A percentile compares a stretch with the other conserved stretches of the same genome.
Conservation (phyloP, 2,888 invertebrate genomes). For the Cataglyphis rosenhaueri region DNA sequence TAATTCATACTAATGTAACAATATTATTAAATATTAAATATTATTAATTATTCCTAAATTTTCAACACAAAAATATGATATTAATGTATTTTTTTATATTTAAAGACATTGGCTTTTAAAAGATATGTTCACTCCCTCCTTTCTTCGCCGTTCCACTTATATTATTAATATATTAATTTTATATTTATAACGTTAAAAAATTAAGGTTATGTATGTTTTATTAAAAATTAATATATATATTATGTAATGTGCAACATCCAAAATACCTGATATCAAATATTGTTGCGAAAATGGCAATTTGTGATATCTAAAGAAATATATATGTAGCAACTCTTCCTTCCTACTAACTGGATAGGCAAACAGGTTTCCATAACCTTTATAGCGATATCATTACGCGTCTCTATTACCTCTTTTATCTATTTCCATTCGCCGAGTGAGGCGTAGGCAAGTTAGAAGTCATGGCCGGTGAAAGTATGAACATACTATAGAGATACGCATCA, state of each 20-base stretch:
- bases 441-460: conserved; percentile 79
- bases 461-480: conserved; percentile 83
- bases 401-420: conserved; percentile 80
- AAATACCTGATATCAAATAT: background rate
- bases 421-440: conserved; percentile 79
- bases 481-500: conserved; percentile 36
- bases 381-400: conserved; percentile 78
- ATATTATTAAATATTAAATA: background rate
- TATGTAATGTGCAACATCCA: background rate
- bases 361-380: conserved; percentile 80
- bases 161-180: background rate
- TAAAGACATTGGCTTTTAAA: background rate
- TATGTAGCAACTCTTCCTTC: background rate
- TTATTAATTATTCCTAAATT: background rate
- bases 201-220: background rate
- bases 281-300: background rate
- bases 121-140: background rate
- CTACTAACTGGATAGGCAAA: conserved; percentile 16
- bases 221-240: background rate
- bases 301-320: background rate
- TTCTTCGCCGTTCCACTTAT: background rate
- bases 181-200: background rate
- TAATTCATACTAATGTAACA: background rate
- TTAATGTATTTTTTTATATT: background rate
- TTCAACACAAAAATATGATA: background rate